A percentile compares a stretch with the other conserved stretches of the same genome.
Conservation (phyloP, 2,113 vertebrate species). For the Microcebus lehilahytsara region DNA sequence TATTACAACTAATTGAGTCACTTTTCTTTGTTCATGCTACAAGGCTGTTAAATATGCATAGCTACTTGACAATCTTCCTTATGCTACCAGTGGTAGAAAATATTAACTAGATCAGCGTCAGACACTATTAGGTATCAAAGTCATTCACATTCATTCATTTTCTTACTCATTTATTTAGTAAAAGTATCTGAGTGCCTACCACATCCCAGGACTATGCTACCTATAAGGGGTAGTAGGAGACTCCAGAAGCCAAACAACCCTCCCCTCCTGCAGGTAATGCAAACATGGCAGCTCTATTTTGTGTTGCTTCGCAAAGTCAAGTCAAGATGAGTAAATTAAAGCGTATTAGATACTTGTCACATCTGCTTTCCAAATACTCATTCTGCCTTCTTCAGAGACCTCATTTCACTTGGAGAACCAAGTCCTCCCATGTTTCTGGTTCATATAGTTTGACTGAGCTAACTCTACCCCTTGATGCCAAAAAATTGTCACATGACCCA, state of each 20-base stretch:
- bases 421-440: neutral
- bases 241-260: neutral
- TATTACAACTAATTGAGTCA: conserved; percentile 69
- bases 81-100: neutral
- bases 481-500: neutral
- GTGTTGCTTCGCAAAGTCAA: neutral
- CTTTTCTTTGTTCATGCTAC: conserved; percentile 16
- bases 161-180: neutral
- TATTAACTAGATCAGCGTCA: neutral
- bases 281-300: neutral
- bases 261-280: neutral
- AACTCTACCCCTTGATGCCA: neutral
- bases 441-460: neutral
- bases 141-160: neutral
- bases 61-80: neutral
- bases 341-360: neutral
- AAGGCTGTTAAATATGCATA: conserved; percentile 60
- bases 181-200: neutral
- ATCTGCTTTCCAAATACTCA: neutral
- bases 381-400: neutral
- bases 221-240: neutral
- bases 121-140: neutral
- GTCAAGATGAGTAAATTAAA: neutral
- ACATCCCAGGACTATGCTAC: neutral
- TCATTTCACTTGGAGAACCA: neutral